Evolutionary conservation across 2,888 invertebrate genomes (phyloP), one percentile per base, ranked within the genome.

Genomic region (Dendrolimus pini): DNA sequence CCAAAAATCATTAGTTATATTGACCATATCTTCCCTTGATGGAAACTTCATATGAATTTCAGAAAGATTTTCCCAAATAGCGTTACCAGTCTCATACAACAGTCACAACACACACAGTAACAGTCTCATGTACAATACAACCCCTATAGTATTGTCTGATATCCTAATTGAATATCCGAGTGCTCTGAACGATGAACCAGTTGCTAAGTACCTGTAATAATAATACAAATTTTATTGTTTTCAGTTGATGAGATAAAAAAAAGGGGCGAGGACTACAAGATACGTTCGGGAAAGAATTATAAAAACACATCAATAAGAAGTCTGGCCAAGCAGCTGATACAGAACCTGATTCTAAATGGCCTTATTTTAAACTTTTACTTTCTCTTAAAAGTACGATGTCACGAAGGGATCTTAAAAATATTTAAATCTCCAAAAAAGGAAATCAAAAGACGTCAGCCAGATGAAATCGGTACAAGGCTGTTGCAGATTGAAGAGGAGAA

Each of bases 181-280:
- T 18, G 18, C 18, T 18, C 18, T 18, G 18, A 18, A 18, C 18
- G 18, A 18, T 18, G 18, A 18, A 18, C 18, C 18, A 18, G 18
- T 18, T 18, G 18, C 18, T 18, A 18, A 18, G 18, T 10, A 47
- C 47, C 10, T n/a, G 42, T 13, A 6, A 13, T 41, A 8, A 12
- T 14, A 8, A 12, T 41, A 6, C 8, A 1, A 52, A 3, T 14
- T 55, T 41, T 14, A 53, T 53, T 55, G 9, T 9, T 6, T 56
- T 7, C 56, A 59, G 60, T 58, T 18, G 54, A 52, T n/a, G 60
- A 61, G 41, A 9, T 61, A 61, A 61, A 56, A 61, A 60, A 56
- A 58, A 60, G 18, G 60, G 62, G 62, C 56, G 62, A 18, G 59
- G 59, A 47, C 53, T 62, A 13, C 60, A 59, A 52, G 59, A 62